phyloP scores from a whole-genome alignment of 2,888 invertebrate species.

The Erynnis tages region DNA sequence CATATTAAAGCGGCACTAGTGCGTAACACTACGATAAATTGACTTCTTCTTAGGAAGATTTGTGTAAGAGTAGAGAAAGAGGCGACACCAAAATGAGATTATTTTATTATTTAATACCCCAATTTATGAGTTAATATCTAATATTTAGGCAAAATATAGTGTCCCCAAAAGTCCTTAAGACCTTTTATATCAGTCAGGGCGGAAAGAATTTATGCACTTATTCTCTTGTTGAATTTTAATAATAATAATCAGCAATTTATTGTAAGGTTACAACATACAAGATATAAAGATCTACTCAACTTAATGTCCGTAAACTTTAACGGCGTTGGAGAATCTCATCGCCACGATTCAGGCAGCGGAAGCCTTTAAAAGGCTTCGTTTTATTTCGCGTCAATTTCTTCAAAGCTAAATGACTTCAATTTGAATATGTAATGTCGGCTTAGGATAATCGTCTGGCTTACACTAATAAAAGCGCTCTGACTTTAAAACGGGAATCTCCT shows the following conservation, averaged over 20 bases:
- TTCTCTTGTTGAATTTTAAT: too few species aligned
- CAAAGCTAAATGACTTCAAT: slow-evolving; percentile 79
- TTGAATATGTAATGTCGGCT: slow-evolving; percentile 81
- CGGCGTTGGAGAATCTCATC: slow-evolving; percentile 56
- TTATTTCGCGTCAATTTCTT: slow-evolving; percentile 80
- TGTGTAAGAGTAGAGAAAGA: too few species aligned
- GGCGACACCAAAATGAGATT: too few species aligned
- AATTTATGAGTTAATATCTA: too few species aligned
- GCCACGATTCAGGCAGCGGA: slow-evolving; percentile 55
- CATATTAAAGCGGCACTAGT: background rate
- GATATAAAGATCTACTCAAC: background rate
- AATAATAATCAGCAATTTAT: too few species aligned
- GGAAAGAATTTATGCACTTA: too few species aligned
- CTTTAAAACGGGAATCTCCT: slow-evolving; percentile 73
- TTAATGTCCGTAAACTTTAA: slow-evolving; percentile 37
- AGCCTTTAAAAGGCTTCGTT: slow-evolving; percentile 70
- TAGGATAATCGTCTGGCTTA: slow-evolving; percentile 81
- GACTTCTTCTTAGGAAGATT: too few species aligned
- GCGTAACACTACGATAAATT: background rate
- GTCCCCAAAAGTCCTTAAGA: too few species aligned
- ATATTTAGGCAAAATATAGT: too few species aligned
- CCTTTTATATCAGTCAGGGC: too few species aligned
- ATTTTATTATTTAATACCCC: too few species aligned
- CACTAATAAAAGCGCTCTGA: slow-evolving; percentile 76
- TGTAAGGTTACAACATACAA: background rate